These are phyloP conservation scores for Haliclystus octoradiatus DNA, from an alignment of 30 jellyfish, hydroid and myxozoan genomes.

Conservation along the genomic window DNA sequence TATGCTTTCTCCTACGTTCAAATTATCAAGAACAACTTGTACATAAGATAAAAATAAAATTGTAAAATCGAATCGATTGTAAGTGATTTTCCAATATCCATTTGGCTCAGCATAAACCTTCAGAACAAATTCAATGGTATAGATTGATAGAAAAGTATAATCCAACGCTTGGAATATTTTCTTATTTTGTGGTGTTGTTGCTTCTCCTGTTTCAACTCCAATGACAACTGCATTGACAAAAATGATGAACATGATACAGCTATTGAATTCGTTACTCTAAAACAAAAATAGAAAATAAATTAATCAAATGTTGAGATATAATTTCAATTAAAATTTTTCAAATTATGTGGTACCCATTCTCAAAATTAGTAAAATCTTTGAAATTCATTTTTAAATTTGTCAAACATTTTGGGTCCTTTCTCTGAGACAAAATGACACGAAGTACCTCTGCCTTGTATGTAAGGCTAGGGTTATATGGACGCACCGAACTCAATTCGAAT, in stretches of 20 bases:
- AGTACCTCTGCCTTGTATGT: too few relatives aligned
- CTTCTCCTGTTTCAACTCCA: constrained; percentile 62
- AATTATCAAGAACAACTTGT: constrained; percentile 44
- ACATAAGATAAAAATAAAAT: constrained; percentile 49
- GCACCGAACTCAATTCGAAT: too few relatives aligned
- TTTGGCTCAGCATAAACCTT: constrained; percentile 56
- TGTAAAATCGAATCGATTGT: constrained; percentile 48
- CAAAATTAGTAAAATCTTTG: too few relatives aligned
- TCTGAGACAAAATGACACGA: too few relatives aligned
- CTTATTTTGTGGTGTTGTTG: constrained; percentile 10
- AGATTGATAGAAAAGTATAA: constrained; percentile 35
- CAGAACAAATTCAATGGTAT: constrained; percentile 46
- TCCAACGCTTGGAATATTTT: constrained; percentile 19
- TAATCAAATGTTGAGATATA: too few relatives aligned
- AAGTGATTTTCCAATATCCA: constrained; percentile 67
- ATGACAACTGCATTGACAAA: constrained; percentile 62
- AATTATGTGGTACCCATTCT: too few relatives aligned
- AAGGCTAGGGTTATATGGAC: too few relatives aligned
- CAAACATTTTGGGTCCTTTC: too few relatives aligned
- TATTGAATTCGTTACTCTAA: constrained; percentile 48
- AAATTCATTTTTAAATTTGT: too few relatives aligned
- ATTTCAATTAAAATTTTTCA: too few relatives aligned
- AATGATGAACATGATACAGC: constrained; percentile 53
- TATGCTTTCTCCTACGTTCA: constrained; percentile 47
- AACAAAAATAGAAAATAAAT: constrained; percentile 1